Base-by-base conservation (phyloP, 2,113 vertebrate species). In the Aphelocoma coerulescens region DNA sequence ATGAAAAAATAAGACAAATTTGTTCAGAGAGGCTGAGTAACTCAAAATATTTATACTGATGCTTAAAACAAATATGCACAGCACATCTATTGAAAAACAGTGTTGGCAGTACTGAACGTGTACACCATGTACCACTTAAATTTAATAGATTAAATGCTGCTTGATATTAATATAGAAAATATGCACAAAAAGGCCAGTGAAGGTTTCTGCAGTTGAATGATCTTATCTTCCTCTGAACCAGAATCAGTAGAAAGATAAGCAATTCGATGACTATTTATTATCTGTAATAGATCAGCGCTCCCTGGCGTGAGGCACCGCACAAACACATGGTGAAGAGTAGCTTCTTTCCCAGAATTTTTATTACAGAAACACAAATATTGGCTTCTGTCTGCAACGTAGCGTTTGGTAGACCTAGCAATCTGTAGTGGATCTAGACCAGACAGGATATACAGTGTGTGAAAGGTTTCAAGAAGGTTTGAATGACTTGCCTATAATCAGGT, bases 331-430 rank as follows among this genome's bases (percentile, higher is more conserved):
- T 51, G 57, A 80, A 39, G 51, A 51, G 44, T 16, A 92, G 59
- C 32, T 90, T 62, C 68, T 81, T 93, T 93, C 76, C 83, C 78
- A 75, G 88, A 89, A 93, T 78, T 89, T 95, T 94, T 91, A 92
- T 91, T 80, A 91, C 65, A 61, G 85, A 73, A 94, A 78, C 48
- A 39, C 49, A 82, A 81, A 82, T 75, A 86, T 10, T 51, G 43
- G 89, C 89, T 94, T 87, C 76, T 7, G 11, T 86, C 84, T 84
- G 57, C 61, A 85, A 16, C 0, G 0, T 16, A 63, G 57, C 0
- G 3, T 86, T 93, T 84, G 72, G 68, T 86, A 95, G 85, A 77
- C 72, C 75, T 83, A 84, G 83, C 59, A 83, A 77, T 69, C 88
- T 77, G 77, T 35, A 67, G 51, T 32, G 23, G 61, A 84, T 81